A percentile compares a stretch with the other conserved stretches of the same genome.
Evolutionary conservation across 30 jellyfish, hydroid and myxozoan genomes (phyloP).

Genomic region (Aurelia sp.): DNA sequence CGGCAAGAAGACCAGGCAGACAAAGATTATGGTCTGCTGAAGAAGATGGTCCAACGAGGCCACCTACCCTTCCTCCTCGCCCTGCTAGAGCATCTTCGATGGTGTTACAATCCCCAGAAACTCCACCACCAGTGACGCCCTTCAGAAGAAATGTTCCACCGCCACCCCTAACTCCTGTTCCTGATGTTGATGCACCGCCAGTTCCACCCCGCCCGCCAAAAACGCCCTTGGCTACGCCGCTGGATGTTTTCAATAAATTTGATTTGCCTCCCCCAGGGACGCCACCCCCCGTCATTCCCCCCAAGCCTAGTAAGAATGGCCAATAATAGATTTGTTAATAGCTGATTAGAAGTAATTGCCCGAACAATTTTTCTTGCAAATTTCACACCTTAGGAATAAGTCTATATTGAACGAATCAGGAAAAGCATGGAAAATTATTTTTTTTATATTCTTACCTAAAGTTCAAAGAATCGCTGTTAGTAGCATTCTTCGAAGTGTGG

Average conservation of each 20-base stretch:
- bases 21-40: background rate
- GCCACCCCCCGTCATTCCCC: conserved; percentile 88
- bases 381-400: too few relatives aligned
- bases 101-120: conserved; percentile 7
- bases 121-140: conserved; percentile 44
- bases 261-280: conserved; percentile 81
- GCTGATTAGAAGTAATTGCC: too few relatives aligned
- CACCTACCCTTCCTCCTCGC: conserved; percentile 76
- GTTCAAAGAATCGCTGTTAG: too few relatives aligned
- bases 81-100: conserved; percentile 59
- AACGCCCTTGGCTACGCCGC: conserved; percentile 67
- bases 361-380: too few relatives aligned
- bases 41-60: background rate
- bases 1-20: background rate
- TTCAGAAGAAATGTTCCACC: background rate
- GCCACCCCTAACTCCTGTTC: conserved; percentile 26
- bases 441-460: too few relatives aligned
- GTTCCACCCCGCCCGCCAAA: conserved; percentile 87
- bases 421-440: too few relatives aligned
- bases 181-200: conserved; percentile 70
- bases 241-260: conserved; percentile 43
- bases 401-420: too few relatives aligned
- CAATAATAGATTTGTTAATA: background rate
- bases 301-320: conserved; percentile 65
- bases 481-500: too few relatives aligned